Evolutionary conservation across 2,113 vertebrate genomes (phyloP).

Genomic region (Cyprinodon variegatus): DNA sequence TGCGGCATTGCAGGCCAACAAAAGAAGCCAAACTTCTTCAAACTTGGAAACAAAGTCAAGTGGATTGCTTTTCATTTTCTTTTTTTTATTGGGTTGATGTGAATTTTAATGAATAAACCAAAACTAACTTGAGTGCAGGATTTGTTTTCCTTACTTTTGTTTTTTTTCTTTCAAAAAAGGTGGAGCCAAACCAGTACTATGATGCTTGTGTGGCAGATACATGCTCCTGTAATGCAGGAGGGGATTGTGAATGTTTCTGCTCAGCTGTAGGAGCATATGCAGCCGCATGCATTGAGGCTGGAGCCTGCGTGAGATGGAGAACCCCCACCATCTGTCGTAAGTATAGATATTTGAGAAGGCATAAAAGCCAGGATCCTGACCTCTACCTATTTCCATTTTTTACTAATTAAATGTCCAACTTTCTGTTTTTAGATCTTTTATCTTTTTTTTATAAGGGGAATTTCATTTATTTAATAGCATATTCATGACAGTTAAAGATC

Average conservation of each 20-base stretch:
- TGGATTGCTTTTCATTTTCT: too few species aligned
- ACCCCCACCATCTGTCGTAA: slow-evolving; percentile 90
- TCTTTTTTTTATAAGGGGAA: too few species aligned
- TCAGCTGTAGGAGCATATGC: slow-evolving; percentile 92
- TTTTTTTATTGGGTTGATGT: too few species aligned
- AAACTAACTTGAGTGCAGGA: background rate
- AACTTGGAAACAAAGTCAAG: too few species aligned
- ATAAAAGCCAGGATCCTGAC: background rate
- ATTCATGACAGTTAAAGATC: too few species aligned
- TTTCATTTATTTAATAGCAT: too few species aligned
- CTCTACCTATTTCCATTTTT: background rate
- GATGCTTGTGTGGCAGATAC: slow-evolving; percentile 89
- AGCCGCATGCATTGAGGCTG: slow-evolving; percentile 83
- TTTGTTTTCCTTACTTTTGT: background rate
- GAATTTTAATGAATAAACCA: background rate
- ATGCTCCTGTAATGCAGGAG: slow-evolving; percentile 89
- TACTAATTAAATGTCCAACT: background rate
- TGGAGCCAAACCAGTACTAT: slow-evolving; percentile 85
- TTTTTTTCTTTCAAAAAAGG: slow-evolving; percentile 70
- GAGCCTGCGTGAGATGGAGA: slow-evolving; percentile 88
- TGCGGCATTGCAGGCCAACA: too few species aligned
- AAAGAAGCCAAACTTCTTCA: too few species aligned
- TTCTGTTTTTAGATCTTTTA: too few species aligned
- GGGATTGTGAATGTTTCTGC: slow-evolving; percentile 94
- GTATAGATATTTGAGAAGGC: slow-evolving; percentile 53